Conservation (phyloP, 2,888 invertebrate genomes). For the Eilema caniola region DNA sequence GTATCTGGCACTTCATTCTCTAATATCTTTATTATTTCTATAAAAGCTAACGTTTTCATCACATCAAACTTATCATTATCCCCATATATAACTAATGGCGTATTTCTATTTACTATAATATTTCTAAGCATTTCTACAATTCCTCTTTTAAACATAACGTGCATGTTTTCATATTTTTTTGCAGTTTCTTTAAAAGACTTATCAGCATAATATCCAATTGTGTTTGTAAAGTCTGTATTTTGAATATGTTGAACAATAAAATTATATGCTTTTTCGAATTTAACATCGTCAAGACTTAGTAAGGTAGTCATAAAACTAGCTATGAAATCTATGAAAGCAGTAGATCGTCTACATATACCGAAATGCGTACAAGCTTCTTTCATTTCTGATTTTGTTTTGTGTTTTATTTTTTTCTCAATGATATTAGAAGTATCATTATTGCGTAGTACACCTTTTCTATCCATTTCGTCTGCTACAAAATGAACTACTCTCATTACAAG, state of each 20-base stretch:
- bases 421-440: conserved; percentile 17
- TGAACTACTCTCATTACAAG: conserved; percentile 56
- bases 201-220: neutral
- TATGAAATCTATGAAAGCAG: conserved; percentile 52
- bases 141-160: neutral
- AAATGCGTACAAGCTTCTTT: conserved; percentile 60
- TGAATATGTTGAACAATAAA: neutral
- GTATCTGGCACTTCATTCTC: neutral
- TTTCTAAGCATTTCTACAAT: neutral
- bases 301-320: conserved; percentile 49
- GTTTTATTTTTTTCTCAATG: conserved; percentile 51
- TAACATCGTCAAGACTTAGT: conserved; percentile 44
- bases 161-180: too few relatives aligned
- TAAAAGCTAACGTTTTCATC: neutral
- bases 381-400: conserved; percentile 51
- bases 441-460: conserved; percentile 21
- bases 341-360: conserved; percentile 51
- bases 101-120: neutral
- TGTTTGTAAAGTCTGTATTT: neutral
- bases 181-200: neutral
- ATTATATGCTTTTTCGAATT: conserved; percentile 44
- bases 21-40: neutral
- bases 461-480: conserved; percentile 49
- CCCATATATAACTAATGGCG: conserved; percentile 2
- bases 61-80: neutral